Evolutionary conservation across 2,113 vertebrate genomes (phyloP), one percentile per base, ranked within the genome.

Genomic region (Labeo rohita): DNA sequence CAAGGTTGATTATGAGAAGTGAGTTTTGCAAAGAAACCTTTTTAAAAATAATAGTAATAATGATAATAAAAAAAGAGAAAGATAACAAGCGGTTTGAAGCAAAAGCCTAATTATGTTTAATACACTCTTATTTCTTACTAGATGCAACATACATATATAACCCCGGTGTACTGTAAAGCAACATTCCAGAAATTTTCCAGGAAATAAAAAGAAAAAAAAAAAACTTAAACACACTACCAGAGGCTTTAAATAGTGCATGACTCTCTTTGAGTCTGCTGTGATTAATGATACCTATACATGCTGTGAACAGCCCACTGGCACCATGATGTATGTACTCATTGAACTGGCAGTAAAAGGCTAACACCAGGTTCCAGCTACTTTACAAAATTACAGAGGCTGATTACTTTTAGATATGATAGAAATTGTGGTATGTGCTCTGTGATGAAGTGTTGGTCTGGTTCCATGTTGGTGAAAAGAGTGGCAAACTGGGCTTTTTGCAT

Each of bases 261-360:
- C 52, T 80, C 18, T 23, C 21, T 61, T 23, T 65, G 59, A 47
- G 10, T 80, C 56, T 65, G 39, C 43, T 65, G 36, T 59, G 56
- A 80, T 80, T 65, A 80, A 80, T 80, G 39, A 65, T 65, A 80
- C 65, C 78, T 63, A 45, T 47, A 63, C 39, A 80, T 47, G 56
- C 12, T 2, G 11, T 47, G 78, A 79, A 39, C 54, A 79, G 36
- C 36, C 77, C 36, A 59, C 77, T 80, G 56, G 43, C 56, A 63
- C 56, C 36, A 28, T 80, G 56, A 65, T 80, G 78, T 47, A 63
- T 80, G n/a, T 45, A 65, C 56, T 80, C 54, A 65, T 8, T 63
- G 78, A 80, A 63, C 78, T 80, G 56, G 56, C 18, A 80, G 78
- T 47, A 23, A 80, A 63, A 80, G 36, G 18, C 34, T 61, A 59